Conservation (phyloP, 30 jellyfish, hydroid and myxozoan genomes). For the Aurelia aurita region DNA sequence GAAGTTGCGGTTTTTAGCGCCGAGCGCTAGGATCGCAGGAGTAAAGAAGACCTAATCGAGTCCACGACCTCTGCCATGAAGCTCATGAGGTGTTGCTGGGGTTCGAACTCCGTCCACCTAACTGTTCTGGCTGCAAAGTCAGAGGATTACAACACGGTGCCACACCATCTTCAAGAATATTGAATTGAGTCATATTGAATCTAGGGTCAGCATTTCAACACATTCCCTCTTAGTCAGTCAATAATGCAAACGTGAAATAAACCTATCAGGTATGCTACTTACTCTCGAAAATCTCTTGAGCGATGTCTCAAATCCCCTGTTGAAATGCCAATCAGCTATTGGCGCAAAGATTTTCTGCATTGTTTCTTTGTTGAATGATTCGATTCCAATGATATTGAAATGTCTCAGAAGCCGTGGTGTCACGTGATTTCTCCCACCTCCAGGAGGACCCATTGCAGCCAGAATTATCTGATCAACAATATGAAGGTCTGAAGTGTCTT, state of each 20-base stretch:
- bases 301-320: slow-evolving; percentile 69
- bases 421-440: slow-evolving; percentile 81
- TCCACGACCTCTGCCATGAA: no score
- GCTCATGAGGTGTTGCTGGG: no score
- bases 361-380: slow-evolving; percentile 62
- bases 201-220: no score
- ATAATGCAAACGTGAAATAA: background rate
- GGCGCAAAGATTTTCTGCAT: slow-evolving; percentile 64
- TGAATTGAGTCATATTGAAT: no score
- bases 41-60: no score
- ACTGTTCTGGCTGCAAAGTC: no score
- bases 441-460: slow-evolving; percentile 79
- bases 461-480: slow-evolving; percentile 60
- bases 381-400: slow-evolving; percentile 63
- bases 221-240: no score
- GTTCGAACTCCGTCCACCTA: no score
- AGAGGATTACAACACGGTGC: no score
- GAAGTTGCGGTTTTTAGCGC: no score
- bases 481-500: slow-evolving; percentile 53
- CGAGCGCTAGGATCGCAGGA: no score
- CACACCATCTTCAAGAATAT: no score
- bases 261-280: background rate
- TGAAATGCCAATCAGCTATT: slow-evolving; percentile 64
- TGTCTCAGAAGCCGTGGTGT: slow-evolving; percentile 72
- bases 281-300: slow-evolving; percentile 71